Percentiles rank a stretch among this genome's conserved stretches.
Conservation (phyloP, 2,113 vertebrate genomes). For the Indicator indicator region DNA sequence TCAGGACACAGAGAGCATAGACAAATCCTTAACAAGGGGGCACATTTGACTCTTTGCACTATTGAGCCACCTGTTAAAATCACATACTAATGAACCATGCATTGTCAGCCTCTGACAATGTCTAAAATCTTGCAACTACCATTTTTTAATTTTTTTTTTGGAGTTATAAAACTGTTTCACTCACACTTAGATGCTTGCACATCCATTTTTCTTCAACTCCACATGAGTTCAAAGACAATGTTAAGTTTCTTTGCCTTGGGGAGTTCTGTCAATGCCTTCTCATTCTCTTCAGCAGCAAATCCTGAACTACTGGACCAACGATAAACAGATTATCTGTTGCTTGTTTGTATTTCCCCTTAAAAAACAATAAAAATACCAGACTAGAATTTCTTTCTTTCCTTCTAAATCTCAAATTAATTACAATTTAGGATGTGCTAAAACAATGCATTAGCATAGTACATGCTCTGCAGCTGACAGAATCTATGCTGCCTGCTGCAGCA, state of each 20-base stretch:
- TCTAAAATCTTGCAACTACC: neutral
- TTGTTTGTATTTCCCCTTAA: neutral
- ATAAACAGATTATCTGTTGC: neutral
- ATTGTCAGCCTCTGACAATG: too few relatives aligned
- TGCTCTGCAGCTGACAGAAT: neutral
- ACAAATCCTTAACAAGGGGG: neutral
- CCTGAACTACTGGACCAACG: neutral
- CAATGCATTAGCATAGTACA: neutral
- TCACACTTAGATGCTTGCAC: neutral
- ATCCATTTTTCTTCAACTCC: neutral
- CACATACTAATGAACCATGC: fast-evolving
- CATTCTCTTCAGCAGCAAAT: neutral
- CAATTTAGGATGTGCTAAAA: neutral
- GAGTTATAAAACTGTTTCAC: neutral
- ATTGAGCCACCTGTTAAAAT: neutral
- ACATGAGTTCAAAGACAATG: neutral
- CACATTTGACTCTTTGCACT: too few relatives aligned
- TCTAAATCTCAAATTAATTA: neutral
- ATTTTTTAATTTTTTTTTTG: neutral
- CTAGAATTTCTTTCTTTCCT: neutral
- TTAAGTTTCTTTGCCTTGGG: neutral
- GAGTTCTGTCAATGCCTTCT: neutral
- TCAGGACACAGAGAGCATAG: neutral
- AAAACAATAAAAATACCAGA: neutral
- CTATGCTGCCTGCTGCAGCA: neutral